Conservation (phyloP, 1,140 invertebrate species). For the Pachyrhynchus sulphureomaculatus region DNA sequence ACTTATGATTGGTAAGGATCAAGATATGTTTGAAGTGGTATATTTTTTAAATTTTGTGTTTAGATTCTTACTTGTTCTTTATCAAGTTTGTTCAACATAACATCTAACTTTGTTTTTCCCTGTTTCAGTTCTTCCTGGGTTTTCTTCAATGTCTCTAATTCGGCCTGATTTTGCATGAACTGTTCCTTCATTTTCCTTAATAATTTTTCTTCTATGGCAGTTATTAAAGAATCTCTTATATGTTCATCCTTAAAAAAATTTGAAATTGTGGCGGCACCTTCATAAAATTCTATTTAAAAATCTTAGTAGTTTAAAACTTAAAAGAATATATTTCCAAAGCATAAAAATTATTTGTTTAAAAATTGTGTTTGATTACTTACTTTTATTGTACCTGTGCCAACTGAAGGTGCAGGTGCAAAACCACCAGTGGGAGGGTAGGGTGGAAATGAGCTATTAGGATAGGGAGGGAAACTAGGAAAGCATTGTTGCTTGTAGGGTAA, state of each 20-base stretch:
- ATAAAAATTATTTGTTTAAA: no score
- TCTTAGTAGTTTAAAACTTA: no score
- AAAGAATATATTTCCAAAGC: no score
- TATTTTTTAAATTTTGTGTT: not conserved
- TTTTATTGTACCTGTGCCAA: conserved; percentile 74
- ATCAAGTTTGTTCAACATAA: conserved; percentile 78
- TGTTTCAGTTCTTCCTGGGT: conserved; percentile 86
- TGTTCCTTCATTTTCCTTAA: conserved; percentile 81
- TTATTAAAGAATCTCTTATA: conserved; percentile 89
- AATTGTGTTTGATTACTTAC: no score
- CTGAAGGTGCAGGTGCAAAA: conserved; percentile 42
- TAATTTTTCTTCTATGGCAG: conserved; percentile 94
- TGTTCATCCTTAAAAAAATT: conserved; percentile 76
- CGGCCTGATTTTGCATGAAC: conserved; percentile 85
- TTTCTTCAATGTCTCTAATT: conserved; percentile 85
- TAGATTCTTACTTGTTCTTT: conserved; percentile 69
- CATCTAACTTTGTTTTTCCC: conserved; percentile 81
- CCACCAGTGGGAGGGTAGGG: conserved; percentile 45
- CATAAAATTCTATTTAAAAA: no score
- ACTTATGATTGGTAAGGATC: no score
- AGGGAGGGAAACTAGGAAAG: conserved; percentile 39
- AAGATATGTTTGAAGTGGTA: not conserved
- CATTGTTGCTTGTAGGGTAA: conserved; percentile 21
- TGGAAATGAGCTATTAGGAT: conserved; percentile 42
- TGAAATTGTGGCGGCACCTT: no score